Percentiles rank a stretch among this genome's conserved stretches.
These are phyloP conservation scores for Egretta garzetta DNA, from an alignment of 2,113 vertebrate species.

Conservation along the genomic window DNA sequence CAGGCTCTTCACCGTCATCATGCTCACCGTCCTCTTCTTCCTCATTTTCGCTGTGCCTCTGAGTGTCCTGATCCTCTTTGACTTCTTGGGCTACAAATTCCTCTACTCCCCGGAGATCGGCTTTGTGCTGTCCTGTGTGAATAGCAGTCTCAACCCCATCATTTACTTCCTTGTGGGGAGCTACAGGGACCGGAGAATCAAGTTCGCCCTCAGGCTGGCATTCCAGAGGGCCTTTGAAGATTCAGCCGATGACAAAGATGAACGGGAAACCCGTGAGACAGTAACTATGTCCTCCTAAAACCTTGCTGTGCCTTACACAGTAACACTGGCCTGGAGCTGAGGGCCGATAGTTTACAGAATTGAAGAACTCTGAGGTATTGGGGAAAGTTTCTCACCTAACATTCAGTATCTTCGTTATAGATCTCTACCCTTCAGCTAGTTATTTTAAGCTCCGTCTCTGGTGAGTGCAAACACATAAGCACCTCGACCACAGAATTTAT, in stretches of 20 bases:
- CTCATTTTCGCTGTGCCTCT: constrained; percentile 34
- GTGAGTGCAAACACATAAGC: not conserved
- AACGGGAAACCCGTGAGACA: constrained; percentile 11
- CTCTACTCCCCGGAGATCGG: constrained; percentile 37
- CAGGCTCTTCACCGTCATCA: constrained; percentile 24
- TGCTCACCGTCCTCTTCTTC: constrained; percentile 59
- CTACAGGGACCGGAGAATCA: constrained; percentile 40
- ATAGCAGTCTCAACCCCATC: constrained; percentile 51
- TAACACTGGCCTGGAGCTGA: not conserved
- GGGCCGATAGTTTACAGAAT: not conserved
- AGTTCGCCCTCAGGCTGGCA: constrained; percentile 14
- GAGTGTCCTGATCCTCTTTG: constrained; percentile 18
- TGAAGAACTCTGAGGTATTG: not conserved
- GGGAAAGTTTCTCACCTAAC: not conserved
- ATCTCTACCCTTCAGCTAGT: not conserved
- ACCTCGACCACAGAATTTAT: not conserved
- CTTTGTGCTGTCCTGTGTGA: constrained; percentile 48
- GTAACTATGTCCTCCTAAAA: not conserved
- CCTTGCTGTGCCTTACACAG: not conserved
- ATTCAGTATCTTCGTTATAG: not conserved
- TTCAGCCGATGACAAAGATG: constrained; percentile 41
- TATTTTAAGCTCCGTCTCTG: not conserved
- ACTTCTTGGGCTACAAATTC: constrained; percentile 56
- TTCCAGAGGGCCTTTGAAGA: constrained; percentile 65
- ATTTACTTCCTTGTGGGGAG: constrained; percentile 69